These are phyloP conservation scores for Lasioglossum oenotherae DNA, from an alignment of 2,888 invertebrate genomes.

Conservation along the genomic window DNA sequence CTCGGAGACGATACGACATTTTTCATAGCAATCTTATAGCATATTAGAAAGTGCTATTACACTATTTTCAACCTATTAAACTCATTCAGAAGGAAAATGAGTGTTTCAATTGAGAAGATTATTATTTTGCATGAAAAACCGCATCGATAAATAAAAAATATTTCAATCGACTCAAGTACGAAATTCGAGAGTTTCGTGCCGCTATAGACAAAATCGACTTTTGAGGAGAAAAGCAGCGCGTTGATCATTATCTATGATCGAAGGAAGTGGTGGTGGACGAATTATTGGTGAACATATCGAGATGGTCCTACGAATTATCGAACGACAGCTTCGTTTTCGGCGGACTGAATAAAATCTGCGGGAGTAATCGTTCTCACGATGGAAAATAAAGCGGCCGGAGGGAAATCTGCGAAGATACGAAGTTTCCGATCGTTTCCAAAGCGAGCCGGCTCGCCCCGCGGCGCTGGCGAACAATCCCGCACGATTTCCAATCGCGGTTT, in stretches of 20 bases:
- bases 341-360: neutral
- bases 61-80: too few species aligned
- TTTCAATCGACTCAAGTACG: neutral
- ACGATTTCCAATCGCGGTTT: slow-evolving; percentile 33
- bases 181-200: neutral
- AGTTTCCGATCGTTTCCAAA: neutral
- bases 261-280: neutral
- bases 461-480: slow-evolving; percentile 8
- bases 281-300: too few species aligned
- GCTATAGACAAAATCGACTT: neutral
- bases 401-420: slow-evolving; percentile 5
- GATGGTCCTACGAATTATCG: neutral
- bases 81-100: too few species aligned
- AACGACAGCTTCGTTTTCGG: neutral
- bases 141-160: neutral
- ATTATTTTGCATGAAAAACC: too few species aligned
- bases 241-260: neutral
- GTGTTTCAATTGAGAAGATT: too few species aligned
- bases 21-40: neutral
- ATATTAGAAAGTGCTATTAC: too few species aligned
- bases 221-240: neutral
- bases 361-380: neutral
- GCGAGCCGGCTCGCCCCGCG: neutral
- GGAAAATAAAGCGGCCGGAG: slow-evolving; percentile 27
- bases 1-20: neutral